Base-by-base conservation (phyloP, 2,888 invertebrate species). In the Ochropleura leucogaster region DNA sequence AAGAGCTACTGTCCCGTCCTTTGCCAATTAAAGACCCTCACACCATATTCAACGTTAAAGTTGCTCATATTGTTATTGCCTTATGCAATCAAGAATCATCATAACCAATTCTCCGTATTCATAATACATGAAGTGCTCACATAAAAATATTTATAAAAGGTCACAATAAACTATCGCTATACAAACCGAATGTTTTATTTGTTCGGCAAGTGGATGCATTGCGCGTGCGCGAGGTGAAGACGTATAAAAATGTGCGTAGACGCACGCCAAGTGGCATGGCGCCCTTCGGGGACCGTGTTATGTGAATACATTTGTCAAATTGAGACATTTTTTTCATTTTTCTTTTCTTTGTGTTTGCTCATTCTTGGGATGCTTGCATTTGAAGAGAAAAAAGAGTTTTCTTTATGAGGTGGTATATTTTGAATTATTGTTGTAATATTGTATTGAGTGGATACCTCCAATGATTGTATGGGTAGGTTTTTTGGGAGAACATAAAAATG, bases 261-360 rank as follows among this genome's bases (percentile, higher is more conserved):
- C 91, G 89, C 86, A 76, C 79, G 80, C 90, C 92, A 91, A 90
- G 90, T 89, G 91, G 72, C 90, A 65, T 79, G 93, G 93, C 93
- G 92, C 92, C 91, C 90, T 86, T 90, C 85, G 87, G 87, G 82
- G 88, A 85, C 85, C 79, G 87, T 80, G 87, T 91, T 91, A 92
- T 92, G 91, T 89, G 89, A 88, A 86, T 83, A 88, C 88, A 93
- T 94, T 93, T 93, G 90, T 93, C 92, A 93, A 91, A 89, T 88
- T 88, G 83, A 86, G 87, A 87, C 84, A 83, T 84, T 83, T 72
- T 86, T 86, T 87, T 85, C 79, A 82, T 67, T 69, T 68, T 74
- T 63, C 77, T 83, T 75, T 78, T 74, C 60, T 75, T 78, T 70
- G 65, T 77, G 66, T 62, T 67, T 49, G 67, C 67, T 82, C 69